phyloP scores from a whole-genome alignment of 2,797 vertebrate genomes.

The Pangasius macronema region DNA sequence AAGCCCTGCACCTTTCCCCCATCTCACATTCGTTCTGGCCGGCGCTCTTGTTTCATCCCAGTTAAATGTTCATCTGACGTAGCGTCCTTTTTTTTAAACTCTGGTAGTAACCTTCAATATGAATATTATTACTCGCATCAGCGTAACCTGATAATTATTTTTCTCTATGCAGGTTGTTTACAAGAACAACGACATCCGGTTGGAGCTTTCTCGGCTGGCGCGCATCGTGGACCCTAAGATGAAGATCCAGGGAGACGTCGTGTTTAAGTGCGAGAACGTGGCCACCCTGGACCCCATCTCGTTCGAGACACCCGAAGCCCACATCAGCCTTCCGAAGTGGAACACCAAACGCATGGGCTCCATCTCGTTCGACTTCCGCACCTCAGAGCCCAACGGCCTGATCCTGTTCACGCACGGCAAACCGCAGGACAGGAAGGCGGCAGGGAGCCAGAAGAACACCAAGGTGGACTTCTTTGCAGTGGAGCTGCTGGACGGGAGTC shows the following conservation, averaged over 20 bases:
- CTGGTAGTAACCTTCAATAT: neutral
- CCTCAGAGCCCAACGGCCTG: slow-evolving; percentile 94
- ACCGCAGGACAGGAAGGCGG: slow-evolving; percentile 91
- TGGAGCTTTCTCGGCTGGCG: slow-evolving; percentile 94
- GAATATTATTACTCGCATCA: neutral
- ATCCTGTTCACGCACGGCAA: slow-evolving; percentile 98
- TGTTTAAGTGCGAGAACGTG: slow-evolving; percentile 95
- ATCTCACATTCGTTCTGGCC: neutral
- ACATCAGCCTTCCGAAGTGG: slow-evolving; percentile 97
- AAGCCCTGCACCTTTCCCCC: neutral
- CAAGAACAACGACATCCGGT: slow-evolving; percentile 98
- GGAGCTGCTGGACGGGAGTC: slow-evolving; percentile 92
- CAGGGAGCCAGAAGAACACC: slow-evolving; percentile 93
- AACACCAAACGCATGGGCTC: slow-evolving; percentile 99
- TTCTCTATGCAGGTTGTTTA: slow-evolving; percentile 88
- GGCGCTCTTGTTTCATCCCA: neutral
- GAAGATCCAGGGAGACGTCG: slow-evolving; percentile 98
- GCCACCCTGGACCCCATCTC: slow-evolving; percentile 96
- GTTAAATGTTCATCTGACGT: neutral
- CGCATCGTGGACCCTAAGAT: slow-evolving; percentile 98
- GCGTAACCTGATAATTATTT: neutral
- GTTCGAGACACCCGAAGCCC: slow-evolving; percentile 96
- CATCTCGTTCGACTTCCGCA: slow-evolving; percentile 97
- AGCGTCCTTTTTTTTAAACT: neutral
- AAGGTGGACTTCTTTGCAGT: slow-evolving; percentile 99